These are phyloP conservation scores for Taxidea taxus DNA, from an alignment of 2,113 vertebrate species.

Conservation along the genomic window DNA sequence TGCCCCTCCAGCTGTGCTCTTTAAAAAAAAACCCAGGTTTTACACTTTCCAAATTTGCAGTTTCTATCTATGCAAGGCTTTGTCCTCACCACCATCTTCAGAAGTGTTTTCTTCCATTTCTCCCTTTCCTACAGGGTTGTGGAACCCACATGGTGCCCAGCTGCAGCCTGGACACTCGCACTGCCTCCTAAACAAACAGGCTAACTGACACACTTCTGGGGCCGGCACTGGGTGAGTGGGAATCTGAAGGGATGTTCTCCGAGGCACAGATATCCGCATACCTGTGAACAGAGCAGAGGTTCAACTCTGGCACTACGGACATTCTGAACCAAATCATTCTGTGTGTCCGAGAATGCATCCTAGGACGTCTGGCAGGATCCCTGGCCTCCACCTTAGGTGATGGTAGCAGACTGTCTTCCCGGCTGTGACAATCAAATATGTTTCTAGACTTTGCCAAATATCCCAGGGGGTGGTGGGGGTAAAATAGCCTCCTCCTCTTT, in stretches of 20 bases:
- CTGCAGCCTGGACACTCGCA: not conserved
- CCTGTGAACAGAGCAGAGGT: not conserved
- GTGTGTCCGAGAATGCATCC: not conserved
- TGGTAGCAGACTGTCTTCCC: not conserved
- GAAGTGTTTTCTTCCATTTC: not conserved
- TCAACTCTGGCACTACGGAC: accelerated
- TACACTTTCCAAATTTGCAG: not conserved
- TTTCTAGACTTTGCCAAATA: not conserved
- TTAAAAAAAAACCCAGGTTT: not conserved
- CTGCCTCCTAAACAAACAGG: not conserved
- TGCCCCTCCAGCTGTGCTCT: not conserved
- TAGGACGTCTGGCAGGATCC: not conserved
- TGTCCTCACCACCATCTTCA: not conserved
- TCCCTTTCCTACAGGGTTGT: not conserved
- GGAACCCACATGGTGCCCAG: not conserved
- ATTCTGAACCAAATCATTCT: not conserved
- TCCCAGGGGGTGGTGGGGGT: accelerated
- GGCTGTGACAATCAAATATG: not conserved
- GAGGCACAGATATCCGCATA: not conserved
- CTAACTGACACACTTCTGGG: not conserved
- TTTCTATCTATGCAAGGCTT: not conserved
- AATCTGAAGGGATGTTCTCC: not conserved
- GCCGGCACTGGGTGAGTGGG: not conserved
- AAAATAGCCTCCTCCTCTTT: not conserved
- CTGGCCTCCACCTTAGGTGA: not conserved